Conservation (phyloP, 2,888 invertebrate genomes). For the Plusia festucae region DNA sequence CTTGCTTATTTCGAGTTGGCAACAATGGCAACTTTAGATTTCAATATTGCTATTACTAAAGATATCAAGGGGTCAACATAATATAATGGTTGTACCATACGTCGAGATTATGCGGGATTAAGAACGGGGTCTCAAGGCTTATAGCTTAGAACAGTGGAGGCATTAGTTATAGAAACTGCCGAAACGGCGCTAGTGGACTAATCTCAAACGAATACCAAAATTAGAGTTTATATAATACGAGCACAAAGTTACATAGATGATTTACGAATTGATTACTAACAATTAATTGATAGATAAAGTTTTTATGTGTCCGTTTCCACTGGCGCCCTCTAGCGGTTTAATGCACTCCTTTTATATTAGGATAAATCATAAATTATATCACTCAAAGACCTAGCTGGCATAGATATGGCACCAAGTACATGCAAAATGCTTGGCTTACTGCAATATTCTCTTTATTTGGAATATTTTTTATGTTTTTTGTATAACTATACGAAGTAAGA, state of each 20-base stretch:
- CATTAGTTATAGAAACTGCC: constrained; percentile 37
- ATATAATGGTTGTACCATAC: constrained; percentile 19
- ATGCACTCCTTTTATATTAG: constrained; percentile 31
- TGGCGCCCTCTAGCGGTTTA: constrained; percentile 46
- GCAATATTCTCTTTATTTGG: too few species aligned
- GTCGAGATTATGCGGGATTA: constrained; percentile 38
- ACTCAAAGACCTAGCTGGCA: neutral
- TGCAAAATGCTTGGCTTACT: too few species aligned
- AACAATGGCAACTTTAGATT: too few species aligned
- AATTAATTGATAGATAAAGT: neutral
- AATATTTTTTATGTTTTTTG: too few species aligned
- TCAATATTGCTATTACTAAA: neutral
- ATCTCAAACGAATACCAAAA: constrained; percentile 49
- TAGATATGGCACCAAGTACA: neutral
- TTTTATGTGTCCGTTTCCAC: constrained; percentile 17
- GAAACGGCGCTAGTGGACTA: constrained; percentile 50
- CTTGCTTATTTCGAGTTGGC: too few species aligned
- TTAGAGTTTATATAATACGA: constrained; percentile 28
- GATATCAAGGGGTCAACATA: neutral
- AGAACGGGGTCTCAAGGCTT: constrained; percentile 41
- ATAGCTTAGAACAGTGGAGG: constrained; percentile 45
- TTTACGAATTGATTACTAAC: constrained; percentile 1
- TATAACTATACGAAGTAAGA: too few species aligned
- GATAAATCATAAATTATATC: constrained; percentile 17
- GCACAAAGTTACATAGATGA: constrained; percentile 39